Evolutionary conservation across 2,797 vertebrate species (phyloP).

Genomic region (Karalla daura): DNA sequence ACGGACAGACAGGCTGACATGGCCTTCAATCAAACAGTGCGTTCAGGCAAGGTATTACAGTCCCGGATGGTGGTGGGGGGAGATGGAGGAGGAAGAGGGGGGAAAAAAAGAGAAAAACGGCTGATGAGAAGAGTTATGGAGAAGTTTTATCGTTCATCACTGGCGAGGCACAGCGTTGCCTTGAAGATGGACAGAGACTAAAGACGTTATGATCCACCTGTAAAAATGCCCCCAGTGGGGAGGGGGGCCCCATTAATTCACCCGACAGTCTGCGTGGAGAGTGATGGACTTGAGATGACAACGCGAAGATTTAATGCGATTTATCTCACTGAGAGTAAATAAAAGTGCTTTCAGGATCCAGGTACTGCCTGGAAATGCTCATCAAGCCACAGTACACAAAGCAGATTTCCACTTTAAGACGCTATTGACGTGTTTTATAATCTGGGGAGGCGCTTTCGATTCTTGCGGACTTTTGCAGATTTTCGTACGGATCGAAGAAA

Average conservation of each 20-base stretch:
- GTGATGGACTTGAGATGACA: conserved; percentile 44
- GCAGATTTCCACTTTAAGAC: background rate
- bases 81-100: conserved; percentile 18
- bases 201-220: conserved; percentile 68
- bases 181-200: conserved; percentile 76
- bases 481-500: background rate
- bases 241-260: conserved; percentile 57
- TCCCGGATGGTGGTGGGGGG: conserved; percentile 15
- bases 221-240: conserved; percentile 52
- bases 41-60: conserved; percentile 43
- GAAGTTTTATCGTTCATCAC: conserved; percentile 65
- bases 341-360: conserved; percentile 1
- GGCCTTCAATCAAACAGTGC: conserved; percentile 56
- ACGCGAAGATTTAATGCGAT: conserved; percentile 10
- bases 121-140: conserved; percentile 64
- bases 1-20: too few species aligned
- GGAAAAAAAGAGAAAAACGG: background rate
- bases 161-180: conserved; percentile 56
- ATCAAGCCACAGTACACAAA: background rate
- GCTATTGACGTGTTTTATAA: background rate
- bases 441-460: background rate
- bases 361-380: background rate
- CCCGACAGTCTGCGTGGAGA: conserved; percentile 41
- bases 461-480: background rate
- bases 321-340: conserved; percentile 26